Percentiles rank a stretch among this genome's conserved stretches.
Evolutionary conservation across 1,140 invertebrate genomes (phyloP).

Genomic region (Mamestra configurata): DNA sequence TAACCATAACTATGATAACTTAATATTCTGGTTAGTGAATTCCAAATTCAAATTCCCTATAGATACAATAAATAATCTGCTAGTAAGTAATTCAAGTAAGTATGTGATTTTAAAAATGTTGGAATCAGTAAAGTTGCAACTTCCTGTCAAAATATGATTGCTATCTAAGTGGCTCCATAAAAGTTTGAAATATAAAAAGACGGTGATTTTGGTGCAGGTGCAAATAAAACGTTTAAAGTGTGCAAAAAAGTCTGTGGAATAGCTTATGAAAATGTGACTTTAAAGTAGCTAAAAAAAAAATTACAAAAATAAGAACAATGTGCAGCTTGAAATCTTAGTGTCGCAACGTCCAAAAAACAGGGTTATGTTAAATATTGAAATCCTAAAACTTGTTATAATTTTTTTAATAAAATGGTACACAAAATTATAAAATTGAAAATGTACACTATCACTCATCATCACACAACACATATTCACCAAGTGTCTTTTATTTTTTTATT

Average conservation of each 20-base stretch:
- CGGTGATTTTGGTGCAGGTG: conserved; percentile 14
- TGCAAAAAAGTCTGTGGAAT: neutral
- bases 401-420: conserved; percentile 22
- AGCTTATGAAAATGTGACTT: neutral
- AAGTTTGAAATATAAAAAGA: neutral
- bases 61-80: too few relatives aligned
- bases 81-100: too few relatives aligned
- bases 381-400: neutral
- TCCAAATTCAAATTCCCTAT: too few relatives aligned
- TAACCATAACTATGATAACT: too few relatives aligned
- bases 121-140: too few relatives aligned
- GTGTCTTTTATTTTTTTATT: neutral
- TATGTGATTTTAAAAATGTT: too few relatives aligned
- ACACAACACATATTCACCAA: neutral
- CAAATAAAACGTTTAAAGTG: conserved; percentile 1
- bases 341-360: neutral
- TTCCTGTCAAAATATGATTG: neutral
- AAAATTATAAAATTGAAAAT: conserved; percentile 32
- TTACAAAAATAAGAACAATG: neutral
- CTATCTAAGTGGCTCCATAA: neutral
- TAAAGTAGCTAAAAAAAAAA: neutral
- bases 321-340: neutral
- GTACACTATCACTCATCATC: conserved; percentile 4
- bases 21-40: too few relatives aligned
- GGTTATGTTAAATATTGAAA: neutral